Conservation (phyloP, 1,140 invertebrate genomes). For the Drosophila repleta region DNA sequence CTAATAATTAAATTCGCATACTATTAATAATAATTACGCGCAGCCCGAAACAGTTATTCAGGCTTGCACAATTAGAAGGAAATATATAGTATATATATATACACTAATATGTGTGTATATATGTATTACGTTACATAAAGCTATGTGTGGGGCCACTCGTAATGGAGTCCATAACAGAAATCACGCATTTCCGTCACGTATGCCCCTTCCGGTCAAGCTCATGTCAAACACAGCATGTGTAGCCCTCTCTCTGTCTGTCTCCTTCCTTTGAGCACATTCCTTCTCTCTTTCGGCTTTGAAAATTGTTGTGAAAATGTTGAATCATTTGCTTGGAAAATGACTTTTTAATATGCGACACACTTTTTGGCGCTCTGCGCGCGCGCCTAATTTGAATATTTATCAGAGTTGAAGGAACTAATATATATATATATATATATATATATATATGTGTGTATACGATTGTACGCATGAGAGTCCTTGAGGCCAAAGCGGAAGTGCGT, state of each 20-base stretch:
- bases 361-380: constrained; percentile 25
- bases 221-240: constrained; percentile 69
- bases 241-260: constrained; percentile 18
- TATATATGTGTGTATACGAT: background rate
- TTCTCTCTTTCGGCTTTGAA: background rate
- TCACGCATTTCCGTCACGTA: constrained; percentile 82
- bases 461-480: constrained; percentile 60
- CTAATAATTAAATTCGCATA: constrained; percentile 16
- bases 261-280: background rate
- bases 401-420: constrained; percentile 34
- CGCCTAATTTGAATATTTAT: constrained; percentile 72
- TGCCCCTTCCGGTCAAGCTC: constrained; percentile 68
- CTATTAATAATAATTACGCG: constrained; percentile 31
- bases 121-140: background rate
- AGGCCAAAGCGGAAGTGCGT: constrained; percentile 64
- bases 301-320: constrained; percentile 57
- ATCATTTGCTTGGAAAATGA: constrained; percentile 78
- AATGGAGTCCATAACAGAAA: constrained; percentile 53
- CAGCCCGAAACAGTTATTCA: constrained; percentile 23
- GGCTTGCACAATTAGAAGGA: constrained; percentile 9
- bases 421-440: constrained; percentile 15
- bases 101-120: background rate
- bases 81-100: background rate
- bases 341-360: constrained; percentile 80
- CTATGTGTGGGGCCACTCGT: background rate